phyloP scores from a whole-genome alignment of 2,113 vertebrate genomes.

The Zosterops japonicus region DNA sequence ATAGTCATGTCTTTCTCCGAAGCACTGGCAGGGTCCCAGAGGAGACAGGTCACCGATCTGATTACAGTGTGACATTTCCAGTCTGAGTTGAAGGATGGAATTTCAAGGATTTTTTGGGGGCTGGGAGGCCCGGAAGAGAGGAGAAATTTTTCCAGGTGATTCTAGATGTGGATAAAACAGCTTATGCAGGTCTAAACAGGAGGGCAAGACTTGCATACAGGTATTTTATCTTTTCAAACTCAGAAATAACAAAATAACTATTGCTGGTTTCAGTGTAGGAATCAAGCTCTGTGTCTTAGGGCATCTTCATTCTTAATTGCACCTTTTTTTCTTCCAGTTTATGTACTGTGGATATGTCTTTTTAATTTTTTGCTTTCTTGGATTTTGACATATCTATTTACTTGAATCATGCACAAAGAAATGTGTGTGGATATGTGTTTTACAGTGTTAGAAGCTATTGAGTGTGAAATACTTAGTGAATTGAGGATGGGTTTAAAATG shows the following conservation, averaged over 20 bases:
- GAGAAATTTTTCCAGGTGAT: background rate
- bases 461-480: background rate
- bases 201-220: background rate
- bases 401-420: background rate
- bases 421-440: background rate
- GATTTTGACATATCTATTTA: background rate
- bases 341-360: background rate
- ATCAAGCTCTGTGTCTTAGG: background rate
- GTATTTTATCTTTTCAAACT: background rate
- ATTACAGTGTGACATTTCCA: background rate
- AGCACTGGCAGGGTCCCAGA: background rate
- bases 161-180: background rate
- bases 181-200: background rate
- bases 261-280: background rate
- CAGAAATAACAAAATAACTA: background rate
- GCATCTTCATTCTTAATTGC: background rate
- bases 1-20: background rate
- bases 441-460: background rate
- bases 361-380: background rate
- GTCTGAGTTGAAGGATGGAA: background rate
- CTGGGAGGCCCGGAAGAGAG: background rate
- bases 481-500: background rate
- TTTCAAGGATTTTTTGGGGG: background rate
- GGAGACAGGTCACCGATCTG: background rate
- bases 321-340: background rate